A percentile compares a stretch with the other conserved stretches of the same genome.
These are phyloP conservation scores for Elegia similella DNA, from an alignment of 2,888 invertebrate species.

Conservation along the genomic window DNA sequence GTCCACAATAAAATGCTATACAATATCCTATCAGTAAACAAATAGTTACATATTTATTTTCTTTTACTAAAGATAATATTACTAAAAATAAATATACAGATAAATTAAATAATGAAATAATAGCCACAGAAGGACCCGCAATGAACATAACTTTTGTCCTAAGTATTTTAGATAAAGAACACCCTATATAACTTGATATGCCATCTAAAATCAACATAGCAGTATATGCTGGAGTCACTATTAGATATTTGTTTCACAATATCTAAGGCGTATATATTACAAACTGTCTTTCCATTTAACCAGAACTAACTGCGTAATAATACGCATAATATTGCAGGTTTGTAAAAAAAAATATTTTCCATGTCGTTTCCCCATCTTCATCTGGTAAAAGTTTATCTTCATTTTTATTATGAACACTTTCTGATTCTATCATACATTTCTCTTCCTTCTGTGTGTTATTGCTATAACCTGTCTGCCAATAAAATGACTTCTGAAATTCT, in stretches of 20 bases:
- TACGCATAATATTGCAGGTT: slow-evolving; percentile 34
- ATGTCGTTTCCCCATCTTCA: slow-evolving; percentile 15
- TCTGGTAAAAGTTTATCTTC: too few species aligned
- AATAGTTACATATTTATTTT: slow-evolving; percentile 24
- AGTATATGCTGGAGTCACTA: slow-evolving; percentile 40
- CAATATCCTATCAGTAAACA: not conserved
- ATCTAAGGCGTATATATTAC: slow-evolving; percentile 43
- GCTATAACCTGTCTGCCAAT: slow-evolving; percentile 41
- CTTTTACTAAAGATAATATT: slow-evolving; percentile 24
- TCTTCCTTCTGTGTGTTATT: slow-evolving; percentile 41
- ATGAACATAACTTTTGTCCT: slow-evolving; percentile 38
- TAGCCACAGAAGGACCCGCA: slow-evolving; percentile 28
- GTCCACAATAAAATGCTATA: slow-evolving; percentile 7
- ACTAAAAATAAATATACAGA: slow-evolving; percentile 37
- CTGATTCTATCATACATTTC: slow-evolving; percentile 31
- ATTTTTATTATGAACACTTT: slow-evolving; percentile 23
- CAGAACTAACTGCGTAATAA: slow-evolving; percentile 26
- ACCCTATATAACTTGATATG: slow-evolving; percentile 40
- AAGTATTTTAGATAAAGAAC: slow-evolving; percentile 31
- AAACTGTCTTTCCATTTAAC: slow-evolving; percentile 45
- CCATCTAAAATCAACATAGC: slow-evolving; percentile 52
- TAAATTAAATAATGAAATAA: slow-evolving; percentile 31
- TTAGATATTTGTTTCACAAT: slow-evolving; percentile 43
- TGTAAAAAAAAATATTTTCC: slow-evolving; percentile 32
- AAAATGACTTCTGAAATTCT: slow-evolving; percentile 39